Evolutionary conservation across 2,113 vertebrate species (phyloP).

Genomic region (Typhlomys cinereus): DNA sequence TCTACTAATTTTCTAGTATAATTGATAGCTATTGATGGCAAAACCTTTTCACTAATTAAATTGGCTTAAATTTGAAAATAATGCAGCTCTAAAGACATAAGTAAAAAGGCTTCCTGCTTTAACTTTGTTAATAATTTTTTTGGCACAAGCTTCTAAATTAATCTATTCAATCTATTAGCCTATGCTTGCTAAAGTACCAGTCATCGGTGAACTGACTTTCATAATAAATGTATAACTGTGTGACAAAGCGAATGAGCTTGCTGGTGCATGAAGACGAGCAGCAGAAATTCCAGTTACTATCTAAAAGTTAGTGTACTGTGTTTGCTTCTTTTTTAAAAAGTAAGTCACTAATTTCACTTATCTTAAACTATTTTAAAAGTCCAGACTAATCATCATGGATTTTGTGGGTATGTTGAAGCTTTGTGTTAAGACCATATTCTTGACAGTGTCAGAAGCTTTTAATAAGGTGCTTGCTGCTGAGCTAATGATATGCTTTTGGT

Average conservation of each 20-base stretch:
- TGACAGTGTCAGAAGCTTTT: constrained; percentile 85
- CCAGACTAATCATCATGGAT: constrained; percentile 83
- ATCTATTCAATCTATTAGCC: constrained; percentile 57
- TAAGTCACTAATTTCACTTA: constrained; percentile 84
- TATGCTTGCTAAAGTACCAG: constrained; percentile 77
- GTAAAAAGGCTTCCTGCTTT: constrained; percentile 74
- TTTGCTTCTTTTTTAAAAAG: constrained; percentile 78
- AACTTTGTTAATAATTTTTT: constrained; percentile 70
- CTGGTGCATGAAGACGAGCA: constrained; percentile 69
- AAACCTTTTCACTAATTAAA: constrained; percentile 70
- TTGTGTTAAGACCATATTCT: constrained; percentile 83
- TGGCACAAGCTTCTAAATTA: constrained; percentile 80
- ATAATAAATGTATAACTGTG: constrained; percentile 38
- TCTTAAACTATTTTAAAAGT: constrained; percentile 87
- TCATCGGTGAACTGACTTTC: constrained; percentile 77
- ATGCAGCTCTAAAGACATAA: constrained; percentile 64
- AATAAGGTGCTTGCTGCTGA: constrained; percentile 87
- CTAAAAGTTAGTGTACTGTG: constrained; percentile 71
- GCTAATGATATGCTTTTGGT: constrained; percentile 87
- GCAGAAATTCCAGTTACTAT: constrained; percentile 68
- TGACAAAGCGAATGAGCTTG: constrained; percentile 63
- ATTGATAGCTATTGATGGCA: constrained; percentile 55
- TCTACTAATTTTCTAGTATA: constrained; percentile 66
- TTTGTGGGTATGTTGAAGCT: constrained; percentile 84
- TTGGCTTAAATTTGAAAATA: constrained; percentile 76